Base-by-base conservation (phyloP, 2,888 invertebrate genomes). In the Hirtodrosophila histrioides region DNA sequence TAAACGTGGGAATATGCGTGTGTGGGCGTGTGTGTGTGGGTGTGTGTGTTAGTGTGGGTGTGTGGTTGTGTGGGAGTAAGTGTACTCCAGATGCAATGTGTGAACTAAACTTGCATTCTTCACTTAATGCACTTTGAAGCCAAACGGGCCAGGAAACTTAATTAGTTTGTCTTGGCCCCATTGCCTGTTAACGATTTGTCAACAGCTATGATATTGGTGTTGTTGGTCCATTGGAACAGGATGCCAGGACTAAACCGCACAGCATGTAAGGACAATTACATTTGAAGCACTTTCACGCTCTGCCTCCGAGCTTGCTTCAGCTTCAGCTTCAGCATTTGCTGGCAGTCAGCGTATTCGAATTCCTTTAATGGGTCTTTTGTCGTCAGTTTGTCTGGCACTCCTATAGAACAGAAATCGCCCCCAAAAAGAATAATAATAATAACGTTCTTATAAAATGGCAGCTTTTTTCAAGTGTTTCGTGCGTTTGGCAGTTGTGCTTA, bases 401-500 rank as follows among this genome's bases (percentile, higher is more conserved):
- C 69, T 9, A 33, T 31, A 49, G 5, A 36, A 43, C 35, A 29
- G 12, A 5, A 11, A 10, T n/a, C 31, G 40, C 33, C 2, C 12
- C 8, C n/a, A 58, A 57, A 62, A 65, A 54, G 33, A 63, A 44
- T 40, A 31, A 62, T 66, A 49, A 48, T 36, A 69, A 53, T 53
- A 44, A 37, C 29, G 49, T 31, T 43, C 36, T 10, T 23, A 8
- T 17, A 27, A 33, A 8, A 23, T 43, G 11, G 12, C 31, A 9
- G 27, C 5, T 37, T 36, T 33, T 33, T 36, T 31, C 27, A 75
- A 72, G 69, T 58, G 66, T 66, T 73, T 80, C 75, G 78, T 82
- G 85, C 62, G 51, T 53, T 67, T 81, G 85, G 78, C 87, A 85
- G 65, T 85, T 85, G 67, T 67, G 65, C 56, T 72, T 80, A 85